Evolutionary conservation across 2,113 vertebrate species (phyloP), one percentile per base, ranked within the genome.

Genomic region (Onychostruthus taczanowskii): DNA sequence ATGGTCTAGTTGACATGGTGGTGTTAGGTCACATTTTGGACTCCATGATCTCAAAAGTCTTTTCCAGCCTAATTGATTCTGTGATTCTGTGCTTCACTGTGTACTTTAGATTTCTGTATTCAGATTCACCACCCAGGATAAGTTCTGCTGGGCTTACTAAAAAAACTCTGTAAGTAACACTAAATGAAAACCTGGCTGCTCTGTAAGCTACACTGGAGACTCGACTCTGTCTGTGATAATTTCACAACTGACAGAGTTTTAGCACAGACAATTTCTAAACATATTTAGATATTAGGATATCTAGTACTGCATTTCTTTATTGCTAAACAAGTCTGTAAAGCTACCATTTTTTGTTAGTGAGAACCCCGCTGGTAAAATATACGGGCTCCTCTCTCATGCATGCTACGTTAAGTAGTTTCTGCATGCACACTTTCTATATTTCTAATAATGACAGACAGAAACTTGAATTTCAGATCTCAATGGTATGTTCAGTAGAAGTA

Each of bases 391-490:
- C 52, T 84, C n/a, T 64, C 33, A 39, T 16, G 4, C 11, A 3
- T 46, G 10, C 2, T 37, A 62, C 43, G 88, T 93, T 79, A 59
- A 68, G 23, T n/a, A 68, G 11, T 74, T 89, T 72, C 37, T 84
- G 31, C 24, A 16, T 82, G n/a, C 37, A 44, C 1, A 0, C 11
- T 69, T 86, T 88, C 59, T 62, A 0, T 73, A 53, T 76, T 93
- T 93, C 62, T 73, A 50, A 23, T 56, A 49, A 61, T 46, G 55
- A 21, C 53, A 33, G n/a, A 46, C 23, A 85, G 67, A 77, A 95
- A 35, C 16, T 80, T 86, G 79, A 83, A 58, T 90, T 92, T 94
- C 76, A 88, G 37, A 86, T 92, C 92, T 94, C 92, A 80, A 8
- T 90, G 75, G 94, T 59, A 86, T 69, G 61, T 84, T 93, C 50